Base-by-base conservation (phyloP, 2,113 vertebrate genomes). In the Percopsis transmontana region DNA sequence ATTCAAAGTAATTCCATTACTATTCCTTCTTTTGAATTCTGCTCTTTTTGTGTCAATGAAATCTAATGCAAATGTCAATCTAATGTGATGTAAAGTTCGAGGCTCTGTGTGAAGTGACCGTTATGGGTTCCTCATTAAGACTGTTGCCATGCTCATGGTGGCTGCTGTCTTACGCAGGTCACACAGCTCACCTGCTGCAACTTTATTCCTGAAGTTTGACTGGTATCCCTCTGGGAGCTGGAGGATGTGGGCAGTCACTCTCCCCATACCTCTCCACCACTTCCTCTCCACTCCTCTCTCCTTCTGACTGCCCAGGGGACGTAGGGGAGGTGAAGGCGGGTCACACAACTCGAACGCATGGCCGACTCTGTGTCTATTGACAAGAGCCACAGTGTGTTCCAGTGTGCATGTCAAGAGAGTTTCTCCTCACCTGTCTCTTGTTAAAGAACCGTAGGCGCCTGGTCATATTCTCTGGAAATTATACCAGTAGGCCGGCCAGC, bases 261-360 rank as follows among this genome's bases (percentile, higher is more conserved):
- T 45, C 45, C 42, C 68, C 62, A 51, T 33, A 18, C 16, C 57
- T 48, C n/a, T 15, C 11, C 19, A 7, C 16, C 42, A 21, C 12
- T 50, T 27, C 27, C 44, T 23, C 15, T 27, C 42, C 64, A 45
- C 53, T 61, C 68, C 72, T 83, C 77, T 82, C 51, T 72, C 82
- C 77, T 81, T 45, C 42, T 77, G 67, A 53, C 74, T 73, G 65
- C 88, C 84, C 81, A 66, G 64, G 88, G 82, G 81, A 89, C 45
- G 0, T 47, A 50, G 57, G n/a, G 48, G 58, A 85, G 74, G 77
- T 84, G 73, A 80, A 58, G 61, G 68, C 41, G 59, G 81, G 83
- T 87, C 77, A 75, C 38, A 3, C 74, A 70, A 54, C 64, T 80
- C 68, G 65, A 83, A 76, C 51, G 62, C 75, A 77, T 72, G 84